Base-by-base conservation (phyloP, 2,888 invertebrate species). In the Drosophila seclusa region DNA sequence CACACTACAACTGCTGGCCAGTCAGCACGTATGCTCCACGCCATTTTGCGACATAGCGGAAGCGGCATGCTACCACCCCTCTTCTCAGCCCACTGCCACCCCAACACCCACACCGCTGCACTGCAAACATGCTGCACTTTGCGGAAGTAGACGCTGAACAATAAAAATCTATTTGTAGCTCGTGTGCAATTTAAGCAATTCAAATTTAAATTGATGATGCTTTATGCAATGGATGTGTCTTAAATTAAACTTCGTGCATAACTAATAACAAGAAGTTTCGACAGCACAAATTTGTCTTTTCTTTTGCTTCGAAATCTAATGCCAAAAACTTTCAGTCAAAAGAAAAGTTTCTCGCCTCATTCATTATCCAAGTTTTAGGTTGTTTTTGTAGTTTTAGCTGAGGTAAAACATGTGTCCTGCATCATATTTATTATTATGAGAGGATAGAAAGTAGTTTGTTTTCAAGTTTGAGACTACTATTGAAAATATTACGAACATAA, bases 21-120 rank as follows among this genome's bases (percentile, higher is more conserved):
- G 63, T 58, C 73, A 78, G 60, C 80, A 82, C 80, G 80, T 80
- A 61, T 80, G 76, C 52, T 38, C 64, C 62, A 54, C 73, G 66
- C 73, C 73, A 79, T 80, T 78, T 80, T 57, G 72, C 58, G 49
- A 69, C 58, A 58, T 32, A 71, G 49, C 74, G 74, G 83, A 77
- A 76, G 68, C n/a, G n/a, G 38, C 38, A 27, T 36, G 36, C 34
- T 24, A 34, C 60, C n/a, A 57, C 52, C 48, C 42, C 48, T 54
- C 67, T 45, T 36, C 10, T 29, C 24, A 24, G 2, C 40, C 21
- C 10, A 7, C 29, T 5, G 32, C 34, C 4, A 38, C 18, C n/a
- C 4, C 24, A n/a, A 10, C 13, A 21, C 34, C 34, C 53, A 42
- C 61, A 18, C 31, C 34, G 16, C 18, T 27, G 29, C 21, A 38